Percentiles rank a stretch among this genome's conserved stretches.
These are phyloP conservation scores for Magallana angulata DNA, from an alignment of 1,140 invertebrate species.

Conservation along the genomic window DNA sequence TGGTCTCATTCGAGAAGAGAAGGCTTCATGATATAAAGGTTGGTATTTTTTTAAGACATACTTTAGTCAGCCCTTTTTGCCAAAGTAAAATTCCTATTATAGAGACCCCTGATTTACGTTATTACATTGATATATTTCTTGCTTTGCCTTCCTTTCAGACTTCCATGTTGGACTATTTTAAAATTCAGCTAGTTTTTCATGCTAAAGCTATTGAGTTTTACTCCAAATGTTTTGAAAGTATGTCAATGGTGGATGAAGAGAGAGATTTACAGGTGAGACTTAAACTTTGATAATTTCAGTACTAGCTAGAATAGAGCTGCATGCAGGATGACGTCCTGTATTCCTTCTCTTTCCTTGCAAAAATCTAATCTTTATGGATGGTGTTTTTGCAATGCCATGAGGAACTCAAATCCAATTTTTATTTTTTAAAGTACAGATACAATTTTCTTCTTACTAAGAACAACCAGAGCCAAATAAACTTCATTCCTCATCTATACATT, in stretches of 20 bases:
- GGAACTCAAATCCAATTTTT: too few relatives aligned
- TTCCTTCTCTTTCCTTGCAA: too few relatives aligned
- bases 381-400: too few relatives aligned
- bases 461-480: too few relatives aligned
- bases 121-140: not conserved
- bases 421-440: too few relatives aligned
- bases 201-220: conserved; percentile 76
- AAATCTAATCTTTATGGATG: too few relatives aligned
- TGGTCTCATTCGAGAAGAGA: conserved; percentile 70
- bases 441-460: too few relatives aligned
- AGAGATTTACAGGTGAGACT: conserved; percentile 70
- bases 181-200: conserved; percentile 77
- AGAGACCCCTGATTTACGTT: not conserved
- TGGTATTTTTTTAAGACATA: not conserved
- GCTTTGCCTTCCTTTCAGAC: conserved; percentile 63
- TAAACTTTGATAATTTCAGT: not conserved
- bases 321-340: too few relatives aligned
- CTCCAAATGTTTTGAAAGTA: conserved; percentile 72
- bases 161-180: conserved; percentile 74
- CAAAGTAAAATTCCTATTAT: not conserved
- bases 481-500: too few relatives aligned
- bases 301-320: too few relatives aligned
- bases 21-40: conserved; percentile 72
- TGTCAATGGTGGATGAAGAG: conserved; percentile 65
- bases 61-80: too few relatives aligned